Evolutionary conservation across 2,113 vertebrate species (phyloP).

Genomic region (Cryptotis parvus): DNA sequence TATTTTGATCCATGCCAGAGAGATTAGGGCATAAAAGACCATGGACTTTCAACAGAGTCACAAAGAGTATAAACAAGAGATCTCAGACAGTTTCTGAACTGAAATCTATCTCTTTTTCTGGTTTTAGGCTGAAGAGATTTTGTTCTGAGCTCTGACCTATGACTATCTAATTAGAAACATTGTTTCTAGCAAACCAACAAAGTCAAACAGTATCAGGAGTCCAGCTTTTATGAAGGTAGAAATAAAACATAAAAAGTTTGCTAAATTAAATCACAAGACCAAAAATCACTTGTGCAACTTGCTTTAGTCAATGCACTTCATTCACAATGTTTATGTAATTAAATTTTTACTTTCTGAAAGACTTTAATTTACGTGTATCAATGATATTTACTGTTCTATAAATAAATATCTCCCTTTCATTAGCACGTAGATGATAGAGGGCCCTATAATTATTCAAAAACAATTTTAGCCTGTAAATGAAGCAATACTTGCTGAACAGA

Average conservation of each 20-base stretch:
- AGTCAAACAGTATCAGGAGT: not conserved
- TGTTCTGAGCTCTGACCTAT: not conserved
- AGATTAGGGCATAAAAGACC: not conserved
- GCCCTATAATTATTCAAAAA: not conserved
- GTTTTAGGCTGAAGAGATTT: not conserved
- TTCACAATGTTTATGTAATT: not conserved
- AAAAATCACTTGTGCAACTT: not conserved
- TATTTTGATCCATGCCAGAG: not conserved
- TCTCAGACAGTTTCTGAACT: not conserved
- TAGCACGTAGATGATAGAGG: not conserved
- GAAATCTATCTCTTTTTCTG: not conserved
- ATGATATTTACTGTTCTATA: not conserved
- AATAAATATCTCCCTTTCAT: not conserved
- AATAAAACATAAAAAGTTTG: not conserved
- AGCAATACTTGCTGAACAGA: not conserved
- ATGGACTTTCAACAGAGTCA: not conserved
- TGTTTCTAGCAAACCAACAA: not conserved
- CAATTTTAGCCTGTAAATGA: not conserved
- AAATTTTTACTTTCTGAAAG: not conserved
- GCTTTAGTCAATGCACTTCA: not conserved
- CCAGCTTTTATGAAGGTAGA: not conserved
- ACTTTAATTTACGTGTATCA: not conserved
- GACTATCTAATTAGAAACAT: not conserved
- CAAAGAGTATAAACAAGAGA: not conserved
- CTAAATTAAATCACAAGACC: not conserved